Evolutionary conservation across 2,113 vertebrate species (phyloP).

Genomic region (Corythoichthys intestinalis): DNA sequence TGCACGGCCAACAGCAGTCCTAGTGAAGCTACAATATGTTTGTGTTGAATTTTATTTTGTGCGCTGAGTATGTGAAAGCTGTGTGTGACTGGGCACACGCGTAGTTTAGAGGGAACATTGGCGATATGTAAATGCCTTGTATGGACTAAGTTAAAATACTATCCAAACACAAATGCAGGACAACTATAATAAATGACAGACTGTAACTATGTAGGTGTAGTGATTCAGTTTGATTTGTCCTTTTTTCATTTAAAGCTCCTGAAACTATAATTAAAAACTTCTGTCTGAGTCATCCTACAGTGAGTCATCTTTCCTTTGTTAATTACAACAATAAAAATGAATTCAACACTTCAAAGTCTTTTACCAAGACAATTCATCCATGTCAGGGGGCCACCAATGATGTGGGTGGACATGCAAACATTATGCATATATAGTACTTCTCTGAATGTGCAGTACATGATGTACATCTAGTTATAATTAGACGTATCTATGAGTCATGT

Average conservation of each 20-base stretch:
- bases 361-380: not conserved
- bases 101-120: too few species aligned
- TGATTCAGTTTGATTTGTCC: not conserved
- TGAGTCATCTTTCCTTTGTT: slow-evolving; percentile 27
- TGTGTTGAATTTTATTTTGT: too few species aligned
- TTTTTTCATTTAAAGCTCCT: not conserved
- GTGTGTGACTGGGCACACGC: too few species aligned
- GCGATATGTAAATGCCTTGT: not conserved
- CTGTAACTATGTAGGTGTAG: not conserved
- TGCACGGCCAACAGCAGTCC: too few species aligned
- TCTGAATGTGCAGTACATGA: not conserved
- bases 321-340: too few species aligned
- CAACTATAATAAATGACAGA: not conserved
- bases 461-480: not conserved
- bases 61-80: too few species aligned
- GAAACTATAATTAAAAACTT: slow-evolving; percentile 12
- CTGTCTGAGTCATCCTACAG: slow-evolving; percentile 31
- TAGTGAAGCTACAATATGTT: too few species aligned
- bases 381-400: not conserved
- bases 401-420: not conserved
- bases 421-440: not conserved
- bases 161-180: not conserved
- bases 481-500: not conserved
- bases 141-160: not conserved
- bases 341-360: not conserved